Conservation (phyloP, 2,888 invertebrate species). For the Luffia ferchaultella region DNA sequence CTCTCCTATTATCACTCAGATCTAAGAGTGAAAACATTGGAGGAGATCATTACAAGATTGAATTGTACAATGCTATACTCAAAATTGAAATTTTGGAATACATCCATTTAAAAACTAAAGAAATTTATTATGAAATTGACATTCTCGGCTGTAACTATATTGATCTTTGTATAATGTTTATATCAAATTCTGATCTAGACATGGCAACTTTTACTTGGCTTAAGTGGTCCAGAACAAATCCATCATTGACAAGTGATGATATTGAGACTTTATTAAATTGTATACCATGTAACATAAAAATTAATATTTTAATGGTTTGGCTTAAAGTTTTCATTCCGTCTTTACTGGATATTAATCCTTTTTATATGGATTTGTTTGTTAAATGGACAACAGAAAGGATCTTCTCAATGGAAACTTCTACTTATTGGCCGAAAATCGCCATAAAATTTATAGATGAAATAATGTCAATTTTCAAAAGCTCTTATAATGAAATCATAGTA, state of each 20-base stretch:
- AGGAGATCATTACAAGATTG: slow-evolving; percentile 28
- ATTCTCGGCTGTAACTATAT: slow-evolving; percentile 36
- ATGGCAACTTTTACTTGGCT: slow-evolving; percentile 55
- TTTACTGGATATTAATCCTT: slow-evolving; percentile 48
- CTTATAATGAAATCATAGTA: slow-evolving; percentile 38
- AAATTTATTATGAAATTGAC: slow-evolving; percentile 32
- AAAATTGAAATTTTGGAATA: slow-evolving; percentile 53
- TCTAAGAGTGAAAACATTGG: slow-evolving; percentile 24
- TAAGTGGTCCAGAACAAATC: slow-evolving; percentile 42
- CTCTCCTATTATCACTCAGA: slow-evolving; percentile 35
- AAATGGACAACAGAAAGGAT: slow-evolving; percentile 56
- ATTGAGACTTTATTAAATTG: slow-evolving; percentile 40
- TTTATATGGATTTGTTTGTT: slow-evolving; percentile 50
- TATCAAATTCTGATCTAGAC: slow-evolving; percentile 48
- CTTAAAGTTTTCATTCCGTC: slow-evolving; percentile 48
- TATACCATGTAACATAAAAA: slow-evolving; percentile 46
- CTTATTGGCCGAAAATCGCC: slow-evolving; percentile 61
- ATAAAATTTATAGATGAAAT: slow-evolving; percentile 50
- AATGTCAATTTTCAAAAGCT: slow-evolving; percentile 35
- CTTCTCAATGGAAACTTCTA: slow-evolving; percentile 47
- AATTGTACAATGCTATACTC: slow-evolving; percentile 20
- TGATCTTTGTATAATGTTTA: slow-evolving; percentile 40
- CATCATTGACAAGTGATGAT: slow-evolving; percentile 28
- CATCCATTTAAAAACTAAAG: slow-evolving; percentile 40
- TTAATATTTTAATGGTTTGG: slow-evolving; percentile 51